Evolutionary conservation across 2,113 vertebrate genomes (phyloP).

Genomic region (Alaudala cheleensis): DNA sequence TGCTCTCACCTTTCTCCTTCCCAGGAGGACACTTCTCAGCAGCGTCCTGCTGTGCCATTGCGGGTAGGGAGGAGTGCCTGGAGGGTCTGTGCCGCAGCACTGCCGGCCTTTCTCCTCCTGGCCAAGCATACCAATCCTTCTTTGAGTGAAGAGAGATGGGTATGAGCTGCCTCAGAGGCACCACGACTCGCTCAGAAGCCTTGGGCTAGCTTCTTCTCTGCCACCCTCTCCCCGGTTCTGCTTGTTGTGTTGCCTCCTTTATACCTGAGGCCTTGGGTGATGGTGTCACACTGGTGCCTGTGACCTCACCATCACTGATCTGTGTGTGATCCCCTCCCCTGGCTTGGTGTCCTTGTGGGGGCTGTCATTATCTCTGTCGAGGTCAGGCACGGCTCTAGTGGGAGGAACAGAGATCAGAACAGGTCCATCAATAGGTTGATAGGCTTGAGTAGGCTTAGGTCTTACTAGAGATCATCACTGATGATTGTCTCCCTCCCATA

Average conservation of each 20-base stretch:
- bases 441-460: neutral
- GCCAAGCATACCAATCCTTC: no score
- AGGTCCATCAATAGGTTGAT: neutral
- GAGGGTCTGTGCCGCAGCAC: neutral
- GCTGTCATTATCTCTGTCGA: accelerated
- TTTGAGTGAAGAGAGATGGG: neutral
- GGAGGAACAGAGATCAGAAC: neutral
- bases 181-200: neutral
- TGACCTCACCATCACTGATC: accelerated
- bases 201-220: neutral
- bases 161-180: neutral
- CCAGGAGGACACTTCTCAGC: neutral
- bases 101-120: neutral
- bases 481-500: accelerated
- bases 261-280: accelerated
- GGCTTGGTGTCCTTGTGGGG: accelerated
- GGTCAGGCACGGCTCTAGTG: neutral
- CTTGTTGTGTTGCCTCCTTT: accelerated
- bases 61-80: neutral
- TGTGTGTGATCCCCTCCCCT: accelerated
- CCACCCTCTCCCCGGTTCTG: neutral
- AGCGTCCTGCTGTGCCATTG: neutral
- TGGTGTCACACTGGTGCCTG: neutral
- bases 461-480: neutral
- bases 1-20: neutral